phyloP scores from a whole-genome alignment of 2,888 invertebrate genomes.

The Eurytoma adleriae region DNA sequence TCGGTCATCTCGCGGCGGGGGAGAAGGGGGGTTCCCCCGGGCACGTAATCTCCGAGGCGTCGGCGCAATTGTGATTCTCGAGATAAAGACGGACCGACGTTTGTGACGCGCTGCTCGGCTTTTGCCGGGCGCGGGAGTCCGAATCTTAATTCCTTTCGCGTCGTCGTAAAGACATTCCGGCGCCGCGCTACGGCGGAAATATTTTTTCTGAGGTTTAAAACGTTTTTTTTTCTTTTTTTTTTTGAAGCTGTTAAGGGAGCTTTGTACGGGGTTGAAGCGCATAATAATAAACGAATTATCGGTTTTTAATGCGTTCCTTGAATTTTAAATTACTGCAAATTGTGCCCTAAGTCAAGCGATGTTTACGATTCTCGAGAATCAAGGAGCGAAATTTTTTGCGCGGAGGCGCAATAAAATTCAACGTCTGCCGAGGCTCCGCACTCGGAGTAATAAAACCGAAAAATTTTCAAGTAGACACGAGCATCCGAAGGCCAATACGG shows the following conservation, averaged over 20 bases:
- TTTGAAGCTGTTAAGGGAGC: no score
- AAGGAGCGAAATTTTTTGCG: no score
- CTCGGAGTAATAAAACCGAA: constrained; percentile 11
- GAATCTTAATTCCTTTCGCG: constrained; percentile 25
- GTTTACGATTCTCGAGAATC: no score
- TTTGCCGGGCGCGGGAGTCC: neutral
- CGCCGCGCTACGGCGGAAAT: neutral
- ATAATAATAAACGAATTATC: no score
- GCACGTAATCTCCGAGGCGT: constrained; percentile 18
- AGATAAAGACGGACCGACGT: neutral
- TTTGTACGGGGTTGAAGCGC: no score
- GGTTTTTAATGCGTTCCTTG: no score
- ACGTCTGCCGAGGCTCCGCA: no score
- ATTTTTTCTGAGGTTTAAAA: neutral
- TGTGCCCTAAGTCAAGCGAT: no score
- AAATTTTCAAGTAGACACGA: constrained; percentile 21
- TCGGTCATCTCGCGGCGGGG: constrained; percentile 25
- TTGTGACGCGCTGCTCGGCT: neutral
- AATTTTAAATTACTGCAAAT: no score
- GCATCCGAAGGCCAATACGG: constrained; percentile 9
- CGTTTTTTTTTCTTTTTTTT: neutral
- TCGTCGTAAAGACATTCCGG: constrained; percentile 24
- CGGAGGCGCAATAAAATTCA: no score
- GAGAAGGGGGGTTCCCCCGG: neutral
- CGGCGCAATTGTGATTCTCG: constrained; percentile 44